phyloP scores from a whole-genome alignment of 92 coral and sea anemone species.

The Montipora capitata region DNA sequence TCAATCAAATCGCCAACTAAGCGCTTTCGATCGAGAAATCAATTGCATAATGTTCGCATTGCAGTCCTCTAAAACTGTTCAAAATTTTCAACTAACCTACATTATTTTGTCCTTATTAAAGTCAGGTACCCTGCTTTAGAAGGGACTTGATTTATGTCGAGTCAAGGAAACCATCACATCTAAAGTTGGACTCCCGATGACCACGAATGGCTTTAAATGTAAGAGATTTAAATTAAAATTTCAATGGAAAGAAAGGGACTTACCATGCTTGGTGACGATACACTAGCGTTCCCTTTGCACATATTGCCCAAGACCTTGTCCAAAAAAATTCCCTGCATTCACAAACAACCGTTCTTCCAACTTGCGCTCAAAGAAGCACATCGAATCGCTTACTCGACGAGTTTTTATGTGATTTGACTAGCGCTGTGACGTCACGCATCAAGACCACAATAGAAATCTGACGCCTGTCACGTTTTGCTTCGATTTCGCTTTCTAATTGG shows the following conservation, averaged over 20 bases:
- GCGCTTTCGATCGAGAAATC: constrained; percentile 12
- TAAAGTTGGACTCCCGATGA: background rate
- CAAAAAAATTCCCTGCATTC: background rate
- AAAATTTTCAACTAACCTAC: too few species aligned
- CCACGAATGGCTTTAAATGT: background rate
- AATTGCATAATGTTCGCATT: background rate
- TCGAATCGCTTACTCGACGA: background rate
- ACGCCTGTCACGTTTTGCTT: constrained; percentile 39
- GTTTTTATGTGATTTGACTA: constrained; percentile 33
- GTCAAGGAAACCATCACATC: background rate
- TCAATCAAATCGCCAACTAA: constrained; percentile 6
- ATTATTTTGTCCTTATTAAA: background rate
- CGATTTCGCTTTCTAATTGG: constrained; percentile 47
- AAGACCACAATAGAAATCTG: background rate
- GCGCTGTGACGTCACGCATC: constrained; percentile 40
- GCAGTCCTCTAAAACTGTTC: background rate
- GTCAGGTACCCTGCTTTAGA: background rate
- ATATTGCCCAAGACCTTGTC: constrained; percentile 6
- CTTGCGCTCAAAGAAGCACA: constrained; percentile 39
- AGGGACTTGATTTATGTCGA: background rate
- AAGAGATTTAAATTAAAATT: background rate
- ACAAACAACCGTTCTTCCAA: background rate
- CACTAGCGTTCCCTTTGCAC: constrained; percentile 60
- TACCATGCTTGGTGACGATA: constrained; percentile 28
- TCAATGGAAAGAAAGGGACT: background rate